Conservation (phyloP, 1,140 invertebrate species). For the Penaeus japonicus region DNA sequence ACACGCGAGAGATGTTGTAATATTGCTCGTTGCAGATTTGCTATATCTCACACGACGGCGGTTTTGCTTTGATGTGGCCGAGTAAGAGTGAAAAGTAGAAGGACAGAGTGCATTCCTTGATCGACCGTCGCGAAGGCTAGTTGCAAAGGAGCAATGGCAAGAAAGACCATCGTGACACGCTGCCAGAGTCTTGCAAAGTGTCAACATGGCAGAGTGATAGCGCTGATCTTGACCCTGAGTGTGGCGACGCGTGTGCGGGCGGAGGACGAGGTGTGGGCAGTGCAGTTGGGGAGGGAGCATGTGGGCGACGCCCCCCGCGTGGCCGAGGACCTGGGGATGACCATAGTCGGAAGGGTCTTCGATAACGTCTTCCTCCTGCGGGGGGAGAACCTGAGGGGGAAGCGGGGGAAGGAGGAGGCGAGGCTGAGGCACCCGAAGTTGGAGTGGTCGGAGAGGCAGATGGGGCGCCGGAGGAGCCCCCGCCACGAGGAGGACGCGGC, state of each 20-base stretch:
- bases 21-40: no score
- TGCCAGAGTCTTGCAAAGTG: neutral
- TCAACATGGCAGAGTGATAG: neutral
- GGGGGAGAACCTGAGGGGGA: neutral
- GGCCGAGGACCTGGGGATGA: slow-evolving; percentile 25
- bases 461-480: slow-evolving; percentile 14
- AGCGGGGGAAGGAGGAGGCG: neutral
- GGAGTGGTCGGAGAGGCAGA: slow-evolving; percentile 33
- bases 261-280: slow-evolving; percentile 18
- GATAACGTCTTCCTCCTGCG: slow-evolving; percentile 26
- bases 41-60: no score
- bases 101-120: no score
- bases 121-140: no score
- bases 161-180: neutral
- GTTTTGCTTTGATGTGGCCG: no score
- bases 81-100: no score
- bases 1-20: no score
- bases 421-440: slow-evolving; percentile 15
- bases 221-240: neutral
- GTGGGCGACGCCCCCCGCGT: slow-evolving; percentile 3
- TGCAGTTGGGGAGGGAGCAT: slow-evolving; percentile 4
- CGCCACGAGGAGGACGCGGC: neutral
- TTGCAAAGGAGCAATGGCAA: neutral
- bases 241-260: neutral
- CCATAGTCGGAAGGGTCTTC: slow-evolving; percentile 17